These are phyloP conservation scores for Melolontha melolontha DNA, from an alignment of 2,888 invertebrate genomes.

Conservation along the genomic window DNA sequence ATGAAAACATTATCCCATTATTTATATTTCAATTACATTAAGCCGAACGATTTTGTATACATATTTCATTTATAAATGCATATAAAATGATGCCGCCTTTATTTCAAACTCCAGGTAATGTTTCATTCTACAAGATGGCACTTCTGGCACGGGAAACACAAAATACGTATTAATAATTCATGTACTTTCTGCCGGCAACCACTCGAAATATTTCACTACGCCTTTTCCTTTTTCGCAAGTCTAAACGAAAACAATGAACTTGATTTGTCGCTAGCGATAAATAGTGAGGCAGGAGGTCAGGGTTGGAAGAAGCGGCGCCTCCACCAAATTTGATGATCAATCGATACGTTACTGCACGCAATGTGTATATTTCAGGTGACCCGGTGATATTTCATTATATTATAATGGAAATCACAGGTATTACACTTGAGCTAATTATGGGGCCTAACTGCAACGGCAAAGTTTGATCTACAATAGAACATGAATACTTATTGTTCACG, in stretches of 20 bases:
- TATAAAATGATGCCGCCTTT: no score
- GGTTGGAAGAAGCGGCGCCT: neutral
- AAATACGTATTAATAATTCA: no score
- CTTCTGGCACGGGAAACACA: no score
- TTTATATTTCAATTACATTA: no score
- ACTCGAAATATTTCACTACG: constrained; percentile 1
- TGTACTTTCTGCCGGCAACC: neutral
- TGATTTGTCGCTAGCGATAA: constrained; percentile 6
- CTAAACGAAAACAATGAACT: neutral
- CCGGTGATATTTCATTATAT: constrained; percentile 1
- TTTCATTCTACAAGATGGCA: no score
- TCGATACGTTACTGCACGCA: constrained; percentile 17
- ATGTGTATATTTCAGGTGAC: constrained; percentile 18
- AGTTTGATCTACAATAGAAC: no score
- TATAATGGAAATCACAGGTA: constrained; percentile 3
- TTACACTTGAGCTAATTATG: neutral
- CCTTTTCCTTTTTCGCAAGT: constrained; percentile 4
- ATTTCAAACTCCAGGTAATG: no score
- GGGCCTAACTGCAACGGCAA: neutral
- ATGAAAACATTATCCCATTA: no score
- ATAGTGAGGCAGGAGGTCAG: constrained; percentile 18
- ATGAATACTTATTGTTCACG: no score
- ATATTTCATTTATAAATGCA: no score
- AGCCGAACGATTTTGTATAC: no score
- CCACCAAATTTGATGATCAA: constrained; percentile 17